Base-by-base conservation (phyloP, 2,888 invertebrate species). In the Steinernema scapterisci region DNA sequence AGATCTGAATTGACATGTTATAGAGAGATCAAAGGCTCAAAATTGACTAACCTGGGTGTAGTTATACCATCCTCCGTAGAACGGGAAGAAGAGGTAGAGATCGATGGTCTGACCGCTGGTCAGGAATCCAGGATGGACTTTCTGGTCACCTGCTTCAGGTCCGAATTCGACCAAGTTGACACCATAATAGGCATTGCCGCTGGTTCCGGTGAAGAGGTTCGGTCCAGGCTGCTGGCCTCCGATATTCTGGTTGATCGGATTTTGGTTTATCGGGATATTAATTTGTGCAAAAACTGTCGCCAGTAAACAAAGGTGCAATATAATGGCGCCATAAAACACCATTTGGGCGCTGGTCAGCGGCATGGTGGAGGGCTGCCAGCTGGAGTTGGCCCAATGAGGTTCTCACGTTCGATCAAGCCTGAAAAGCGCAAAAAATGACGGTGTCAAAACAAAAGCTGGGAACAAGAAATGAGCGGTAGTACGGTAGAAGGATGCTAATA, bases 91-190 rank as follows among this genome's bases (percentile, higher is more conserved):
- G 82, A 85, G 78, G 70, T 86, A 83, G 23, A 86, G 79, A 75
- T 86, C 86, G 72, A 86, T 86, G 2, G 86, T 86, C 75, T 86
- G 86, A 38, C 86, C 86, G 44, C 83, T 81, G 13, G 86, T 86
- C 48, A 86, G 72, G 48, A 86, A 76, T 21, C 85, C 86, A 9
- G 84, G 85, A 73, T 83, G 82, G 31, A 86, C 86, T 76, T 86
- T 82, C 25, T 81, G 77, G 77, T 86, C 86, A 7, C 86, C 86
- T 1, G 19, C 78, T 70, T 86, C 86, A 7, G 85, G 85, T 6
- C 86, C 86, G 51, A 86, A 86, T 1, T 85, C 83, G 43, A 86
- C 83, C 48, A 85, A 72, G 75, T 85, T 85, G 19, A 83, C 84
- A 77, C 85, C 85, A 80, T 85, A 85, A 75, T 78, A 82, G n/a